Percentiles rank a stretch among this genome's conserved stretches.
Conservation (phyloP, 2,113 vertebrate genomes). For the Cyprinodon tularosa region DNA sequence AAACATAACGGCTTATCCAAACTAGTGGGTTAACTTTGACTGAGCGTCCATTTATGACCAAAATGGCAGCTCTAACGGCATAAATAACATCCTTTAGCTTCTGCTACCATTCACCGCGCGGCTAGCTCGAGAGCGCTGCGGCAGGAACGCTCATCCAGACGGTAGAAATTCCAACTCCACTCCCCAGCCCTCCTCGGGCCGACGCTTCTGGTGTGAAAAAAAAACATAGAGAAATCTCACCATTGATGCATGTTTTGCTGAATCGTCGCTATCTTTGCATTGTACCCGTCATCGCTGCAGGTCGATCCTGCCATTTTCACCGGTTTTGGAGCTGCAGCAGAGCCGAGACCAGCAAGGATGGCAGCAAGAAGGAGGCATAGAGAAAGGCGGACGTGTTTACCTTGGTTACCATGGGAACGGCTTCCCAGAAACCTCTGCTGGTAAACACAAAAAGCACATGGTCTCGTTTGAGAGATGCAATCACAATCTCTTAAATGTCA, state of each 20-base stretch:
- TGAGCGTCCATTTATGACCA: background rate
- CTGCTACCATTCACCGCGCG: background rate
- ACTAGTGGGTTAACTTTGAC: background rate
- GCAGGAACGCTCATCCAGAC: background rate
- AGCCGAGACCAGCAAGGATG: background rate
- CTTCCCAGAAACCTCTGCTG: conserved; percentile 70
- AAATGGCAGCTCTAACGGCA: background rate
- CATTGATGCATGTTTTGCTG: conserved; percentile 67
- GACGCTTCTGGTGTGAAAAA: background rate
- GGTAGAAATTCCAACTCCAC: conserved; percentile 16
- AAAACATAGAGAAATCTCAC: conserved; percentile 38
- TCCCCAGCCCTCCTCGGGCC: conserved; percentile 37
- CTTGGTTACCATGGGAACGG: conserved; percentile 74
- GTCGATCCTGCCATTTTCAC: conserved; percentile 40
- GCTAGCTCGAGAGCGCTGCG: background rate
- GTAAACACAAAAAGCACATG: conserved; percentile 71
- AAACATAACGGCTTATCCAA: background rate
- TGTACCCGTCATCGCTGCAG: conserved; percentile 64
- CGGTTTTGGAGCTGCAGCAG: conserved; percentile 11
- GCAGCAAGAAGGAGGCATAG: background rate
- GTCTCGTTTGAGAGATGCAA: background rate
- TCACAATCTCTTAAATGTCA: background rate
- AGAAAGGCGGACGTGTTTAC: conserved; percentile 64
- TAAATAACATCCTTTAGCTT: background rate
- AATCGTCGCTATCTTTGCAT: conserved; percentile 63